These are phyloP conservation scores for Macrosiphum euphorbiae DNA, from an alignment of 2,888 invertebrate species.

Conservation along the genomic window DNA sequence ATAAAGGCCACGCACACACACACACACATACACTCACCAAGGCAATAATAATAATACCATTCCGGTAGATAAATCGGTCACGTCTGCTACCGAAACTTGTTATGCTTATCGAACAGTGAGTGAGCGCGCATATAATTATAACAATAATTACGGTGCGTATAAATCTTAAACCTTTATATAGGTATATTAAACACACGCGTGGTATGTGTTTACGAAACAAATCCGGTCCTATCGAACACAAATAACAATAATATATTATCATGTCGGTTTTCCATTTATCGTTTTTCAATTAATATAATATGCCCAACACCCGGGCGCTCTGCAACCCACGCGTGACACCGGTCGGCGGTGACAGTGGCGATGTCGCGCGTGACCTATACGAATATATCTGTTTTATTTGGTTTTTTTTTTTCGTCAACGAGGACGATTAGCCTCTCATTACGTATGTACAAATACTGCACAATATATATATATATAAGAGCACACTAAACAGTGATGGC, in stretches of 20 bases:
- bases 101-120: conserved; percentile 43
- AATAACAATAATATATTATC: conserved; percentile 24
- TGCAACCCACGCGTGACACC: conserved; percentile 15
- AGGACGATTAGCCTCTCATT: conserved; percentile 36
- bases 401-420: not conserved
- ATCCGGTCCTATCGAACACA: conserved; percentile 45
- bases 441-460: not conserved
- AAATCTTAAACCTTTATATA: not conserved
- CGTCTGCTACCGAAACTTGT: conserved; percentile 59
- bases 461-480: not conserved
- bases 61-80: conserved; percentile 31
- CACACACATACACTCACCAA: not conserved
- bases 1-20: not conserved
- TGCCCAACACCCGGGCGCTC: not conserved
- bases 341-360: conserved; percentile 29
- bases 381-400: not conserved
- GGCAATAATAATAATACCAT: not conserved
- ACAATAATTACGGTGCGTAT: conserved; percentile 22
- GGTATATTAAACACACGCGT: not conserved
- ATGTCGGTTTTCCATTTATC: conserved; percentile 41
- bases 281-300: conserved; percentile 54
- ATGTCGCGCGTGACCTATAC: conserved; percentile 34
- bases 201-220: not conserved
- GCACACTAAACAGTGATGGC: not conserved
- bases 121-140: not conserved